Evolutionary conservation across 2,888 invertebrate species (phyloP).

Genomic region (Diachrysia chrysitis): DNA sequence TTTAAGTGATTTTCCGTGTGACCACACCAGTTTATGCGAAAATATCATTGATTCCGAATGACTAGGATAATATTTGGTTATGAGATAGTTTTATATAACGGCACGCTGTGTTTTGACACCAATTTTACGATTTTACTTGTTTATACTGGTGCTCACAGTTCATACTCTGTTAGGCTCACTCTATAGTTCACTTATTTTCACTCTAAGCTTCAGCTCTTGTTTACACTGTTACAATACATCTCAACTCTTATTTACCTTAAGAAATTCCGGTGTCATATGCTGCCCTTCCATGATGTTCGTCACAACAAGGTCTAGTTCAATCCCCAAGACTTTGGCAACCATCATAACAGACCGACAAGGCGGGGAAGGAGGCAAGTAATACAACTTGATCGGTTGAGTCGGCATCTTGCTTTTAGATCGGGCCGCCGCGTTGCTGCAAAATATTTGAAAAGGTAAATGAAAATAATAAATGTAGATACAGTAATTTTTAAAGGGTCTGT

Average conservation of each 20-base stretch:
- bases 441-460: constrained; percentile 10
- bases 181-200: too few species aligned
- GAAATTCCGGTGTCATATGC: constrained; percentile 90
- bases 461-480: neutral
- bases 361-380: constrained; percentile 90
- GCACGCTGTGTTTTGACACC: too few species aligned
- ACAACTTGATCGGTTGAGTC: constrained; percentile 88
- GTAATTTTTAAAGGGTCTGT: neutral
- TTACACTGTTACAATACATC: too few species aligned
- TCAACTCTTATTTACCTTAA: constrained; percentile 86
- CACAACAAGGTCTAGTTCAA: constrained; percentile 90
- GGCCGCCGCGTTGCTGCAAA: constrained; percentile 82
- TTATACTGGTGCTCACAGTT: too few species aligned
- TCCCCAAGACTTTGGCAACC: constrained; percentile 90
- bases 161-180: too few species aligned
- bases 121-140: too few species aligned
- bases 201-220: neutral
- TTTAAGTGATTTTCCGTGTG: too few species aligned
- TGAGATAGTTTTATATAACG: too few species aligned
- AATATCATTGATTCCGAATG: too few species aligned
- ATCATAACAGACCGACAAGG: constrained; percentile 91
- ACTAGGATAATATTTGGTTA: too few species aligned
- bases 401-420: constrained; percentile 82
- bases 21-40: too few species aligned
- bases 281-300: constrained; percentile 90